Percentiles rank a stretch among this genome's conserved stretches.
Conservation (phyloP, 2,888 invertebrate genomes). For the Phragmatobia fuliginosa region DNA sequence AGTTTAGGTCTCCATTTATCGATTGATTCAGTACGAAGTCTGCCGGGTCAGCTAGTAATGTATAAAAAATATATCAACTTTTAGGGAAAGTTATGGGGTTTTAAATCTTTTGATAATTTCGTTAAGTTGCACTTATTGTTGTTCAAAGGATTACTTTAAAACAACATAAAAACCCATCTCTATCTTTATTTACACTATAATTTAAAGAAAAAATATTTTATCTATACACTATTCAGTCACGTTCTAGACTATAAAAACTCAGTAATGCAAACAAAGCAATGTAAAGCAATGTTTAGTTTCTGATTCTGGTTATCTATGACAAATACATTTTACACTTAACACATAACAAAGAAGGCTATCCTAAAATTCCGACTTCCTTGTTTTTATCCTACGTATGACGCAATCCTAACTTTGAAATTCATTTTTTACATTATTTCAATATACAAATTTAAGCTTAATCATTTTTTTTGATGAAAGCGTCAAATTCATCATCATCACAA, state of each 20-base stretch:
- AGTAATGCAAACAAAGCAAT: background rate
- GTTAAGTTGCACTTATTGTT: too few relatives aligned
- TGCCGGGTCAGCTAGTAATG: too few relatives aligned
- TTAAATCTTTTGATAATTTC: too few relatives aligned
- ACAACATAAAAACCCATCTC: too few relatives aligned
- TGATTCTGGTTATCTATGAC: background rate
- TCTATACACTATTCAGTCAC: background rate
- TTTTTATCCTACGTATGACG: background rate
- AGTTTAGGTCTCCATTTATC: too few relatives aligned
- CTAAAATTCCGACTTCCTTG: background rate
- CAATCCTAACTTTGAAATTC: background rate
- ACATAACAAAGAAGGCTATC: background rate
- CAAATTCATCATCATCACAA: too few relatives aligned
- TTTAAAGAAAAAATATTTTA: background rate
- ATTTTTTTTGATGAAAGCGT: too few relatives aligned
- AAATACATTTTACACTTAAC: background rate
- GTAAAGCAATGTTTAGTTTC: background rate
- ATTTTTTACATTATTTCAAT: background rate
- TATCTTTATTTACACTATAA: too few relatives aligned
- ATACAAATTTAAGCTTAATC: background rate
- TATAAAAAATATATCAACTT: too few relatives aligned
- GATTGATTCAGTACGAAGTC: too few relatives aligned
- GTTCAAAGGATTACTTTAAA: too few relatives aligned
- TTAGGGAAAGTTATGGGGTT: too few relatives aligned
- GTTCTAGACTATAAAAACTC: background rate